Conservation (phyloP, 2,113 vertebrate species). For the Merops nubicus region DNA sequence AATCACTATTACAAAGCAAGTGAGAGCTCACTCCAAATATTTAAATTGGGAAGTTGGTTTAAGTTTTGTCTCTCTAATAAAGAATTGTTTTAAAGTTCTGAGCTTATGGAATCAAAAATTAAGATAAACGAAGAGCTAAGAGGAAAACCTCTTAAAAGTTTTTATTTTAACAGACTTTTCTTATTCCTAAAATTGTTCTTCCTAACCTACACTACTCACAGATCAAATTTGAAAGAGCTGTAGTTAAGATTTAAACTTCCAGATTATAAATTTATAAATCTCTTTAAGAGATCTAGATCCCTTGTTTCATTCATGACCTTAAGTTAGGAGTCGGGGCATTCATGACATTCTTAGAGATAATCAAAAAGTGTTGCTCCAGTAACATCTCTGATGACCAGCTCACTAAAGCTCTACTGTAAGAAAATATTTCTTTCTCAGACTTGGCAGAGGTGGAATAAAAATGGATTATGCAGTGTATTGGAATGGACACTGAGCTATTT, state of each 20-base stretch:
- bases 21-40: not conserved
- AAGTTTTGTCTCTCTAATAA: not conserved
- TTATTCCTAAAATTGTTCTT: not conserved
- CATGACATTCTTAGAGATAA: not conserved
- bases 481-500: slow-evolving; percentile 1
- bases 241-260: not conserved
- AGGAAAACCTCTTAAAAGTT: not conserved
- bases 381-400: not conserved
- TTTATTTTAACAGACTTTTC: not conserved
- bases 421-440: not conserved
- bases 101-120: not conserved
- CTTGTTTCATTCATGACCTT: not conserved
- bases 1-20: not conserved
- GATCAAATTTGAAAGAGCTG: not conserved
- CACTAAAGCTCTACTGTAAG: not conserved
- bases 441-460: not conserved
- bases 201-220: not conserved
- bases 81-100: not conserved
- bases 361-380: not conserved
- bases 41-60: not conserved
- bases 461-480: not conserved
- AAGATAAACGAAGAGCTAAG: not conserved
- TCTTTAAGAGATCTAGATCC: not conserved
- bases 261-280: not conserved
- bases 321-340: not conserved